Evolutionary conservation across 1,140 invertebrate species (phyloP).

Genomic region (Anthonomus grandis): DNA sequence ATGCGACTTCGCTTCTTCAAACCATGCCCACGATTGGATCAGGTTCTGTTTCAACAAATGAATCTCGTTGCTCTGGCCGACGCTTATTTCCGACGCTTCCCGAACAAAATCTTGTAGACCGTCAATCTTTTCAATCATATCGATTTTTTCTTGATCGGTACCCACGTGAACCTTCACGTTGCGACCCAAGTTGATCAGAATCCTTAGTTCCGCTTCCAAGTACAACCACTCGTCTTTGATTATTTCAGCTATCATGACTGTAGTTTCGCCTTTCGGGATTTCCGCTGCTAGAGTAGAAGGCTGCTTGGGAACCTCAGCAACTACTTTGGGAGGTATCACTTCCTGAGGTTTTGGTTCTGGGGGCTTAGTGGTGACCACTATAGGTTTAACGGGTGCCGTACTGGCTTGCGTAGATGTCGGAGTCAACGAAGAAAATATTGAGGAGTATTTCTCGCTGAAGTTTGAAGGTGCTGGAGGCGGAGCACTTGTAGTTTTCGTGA

Average conservation of each 20-base stretch:
- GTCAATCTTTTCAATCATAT: constrained; percentile 49
- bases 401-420: background rate
- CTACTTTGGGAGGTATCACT: background rate
- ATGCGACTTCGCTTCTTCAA: constrained; percentile 59
- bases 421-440: constrained; percentile 25
- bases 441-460: constrained; percentile 23
- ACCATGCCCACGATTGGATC: constrained; percentile 60
- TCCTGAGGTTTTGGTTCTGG: constrained; percentile 2
- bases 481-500: constrained; percentile 2
- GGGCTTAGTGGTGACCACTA: constrained; percentile 3
- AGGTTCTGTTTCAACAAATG: constrained; percentile 57
- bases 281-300: background rate
- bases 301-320: background rate
- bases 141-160: constrained; percentile 52
- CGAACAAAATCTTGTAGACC: constrained; percentile 50
- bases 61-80: constrained; percentile 51
- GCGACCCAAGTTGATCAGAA: constrained; percentile 47
- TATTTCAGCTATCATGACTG: constrained; percentile 41
- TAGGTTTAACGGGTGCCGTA: constrained; percentile 11
- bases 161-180: constrained; percentile 54
- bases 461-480: background rate
- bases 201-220: constrained; percentile 58
- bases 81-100: constrained; percentile 55
- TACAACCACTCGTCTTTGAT: constrained; percentile 57
- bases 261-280: constrained; percentile 31